Conservation (phyloP, 1,140 invertebrate genomes). For the Andricus grossulariae region DNA sequence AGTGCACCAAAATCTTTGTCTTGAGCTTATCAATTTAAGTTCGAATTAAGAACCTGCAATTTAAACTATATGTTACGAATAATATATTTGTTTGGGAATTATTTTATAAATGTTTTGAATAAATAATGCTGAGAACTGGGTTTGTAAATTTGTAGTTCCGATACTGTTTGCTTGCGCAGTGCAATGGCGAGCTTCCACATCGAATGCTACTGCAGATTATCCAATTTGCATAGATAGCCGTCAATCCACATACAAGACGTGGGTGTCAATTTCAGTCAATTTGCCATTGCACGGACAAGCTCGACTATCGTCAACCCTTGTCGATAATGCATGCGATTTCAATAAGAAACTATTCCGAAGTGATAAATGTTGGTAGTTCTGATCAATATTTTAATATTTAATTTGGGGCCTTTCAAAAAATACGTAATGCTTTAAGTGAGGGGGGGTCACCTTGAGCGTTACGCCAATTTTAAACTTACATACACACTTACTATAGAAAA, state of each 20-base stretch:
- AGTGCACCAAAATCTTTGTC: too few relatives aligned
- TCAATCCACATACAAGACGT: conserved; percentile 29
- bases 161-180: conserved; percentile 15
- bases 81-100: too few relatives aligned
- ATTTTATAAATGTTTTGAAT: not conserved
- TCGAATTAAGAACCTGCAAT: not conserved
- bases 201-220: conserved; percentile 12
- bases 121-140: not conserved
- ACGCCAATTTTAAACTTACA: too few relatives aligned
- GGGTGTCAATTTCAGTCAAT: conserved; percentile 28
- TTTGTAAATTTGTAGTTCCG: not conserved
- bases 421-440: too few relatives aligned
- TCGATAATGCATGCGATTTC: not conserved
- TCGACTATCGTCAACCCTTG: not conserved
- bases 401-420: too few relatives aligned
- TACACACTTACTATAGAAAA: too few relatives aligned
- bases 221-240: conserved; percentile 21
- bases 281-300: conserved; percentile 19
- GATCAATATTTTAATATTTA: too few relatives aligned
- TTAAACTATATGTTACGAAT: not conserved
- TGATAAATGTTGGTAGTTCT: too few relatives aligned
- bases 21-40: too few relatives aligned
- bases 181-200: not conserved
- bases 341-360: not conserved
- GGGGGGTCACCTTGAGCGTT: too few relatives aligned